Base-by-base conservation (phyloP, 92 coral and sea anemone species). In the Siderastrea radians region DNA sequence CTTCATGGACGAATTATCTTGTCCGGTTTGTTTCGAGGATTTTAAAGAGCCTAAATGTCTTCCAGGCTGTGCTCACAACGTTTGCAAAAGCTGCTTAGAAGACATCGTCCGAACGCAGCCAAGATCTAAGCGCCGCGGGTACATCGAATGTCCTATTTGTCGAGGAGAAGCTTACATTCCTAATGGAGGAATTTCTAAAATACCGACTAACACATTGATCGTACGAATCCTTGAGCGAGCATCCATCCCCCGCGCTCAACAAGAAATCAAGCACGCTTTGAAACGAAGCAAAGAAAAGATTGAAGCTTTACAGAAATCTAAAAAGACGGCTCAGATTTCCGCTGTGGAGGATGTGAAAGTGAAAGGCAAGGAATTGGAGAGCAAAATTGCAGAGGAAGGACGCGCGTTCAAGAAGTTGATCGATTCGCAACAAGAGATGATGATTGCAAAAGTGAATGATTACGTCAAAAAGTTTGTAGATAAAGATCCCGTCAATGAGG, bases 11-110 rank as follows among this genome's bases (percentile, higher is more conserved):
- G 93, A 68, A n/a, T 74, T 90, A 8, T 62, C 88, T 6, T 90
- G 91, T 57, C 93, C 93, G 6, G 78, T 86, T 38, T 90, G 93
- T 11, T 72, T 72, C 16, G 87, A 90, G 15, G 93, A 90, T 50
- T 77, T 90, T 54, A 13, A 54, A n/a, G 90, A 90, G 15, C 91
- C 93, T 11, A 90, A 86, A 87, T 85, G 89, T 8, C 74, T 80
- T 10, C 93, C 91, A 3, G 68, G 55, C 14, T 90, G 93, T 47
- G 87, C 84, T 12, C 93, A 90, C 58, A 90, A 90, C 61, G 79
- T 86, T 45, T 86, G 91, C 16, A 80, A 58, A 67, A 49, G 47
- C 38, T 90, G 93, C 72, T 84, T 90, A 46, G 91, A 86, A 70
- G 77, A 79, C 60, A 87, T 90, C 13, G 71, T 86, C 11, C 59